Evolutionary conservation across 1,140 invertebrate genomes (phyloP).

Genomic region (Hypothenemus hampei): DNA sequence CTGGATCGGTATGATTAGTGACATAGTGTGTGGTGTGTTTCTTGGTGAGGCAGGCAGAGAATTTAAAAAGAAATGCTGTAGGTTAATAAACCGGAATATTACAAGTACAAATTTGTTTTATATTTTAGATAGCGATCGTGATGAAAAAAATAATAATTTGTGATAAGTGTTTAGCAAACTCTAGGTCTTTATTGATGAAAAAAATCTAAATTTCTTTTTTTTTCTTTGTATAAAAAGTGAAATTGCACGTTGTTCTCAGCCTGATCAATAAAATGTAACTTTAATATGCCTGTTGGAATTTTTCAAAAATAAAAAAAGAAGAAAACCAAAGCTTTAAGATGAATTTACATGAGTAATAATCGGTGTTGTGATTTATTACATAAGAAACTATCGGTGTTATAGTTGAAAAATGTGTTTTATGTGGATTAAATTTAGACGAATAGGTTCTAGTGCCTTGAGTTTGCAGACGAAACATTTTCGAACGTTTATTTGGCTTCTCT

Average conservation of each 20-base stretch:
- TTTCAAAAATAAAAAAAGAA: not conserved
- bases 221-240: constrained; percentile 14
- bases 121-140: constrained; percentile 25
- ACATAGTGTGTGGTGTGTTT: too few species aligned
- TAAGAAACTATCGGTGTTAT: constrained; percentile 6
- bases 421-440: not conserved
- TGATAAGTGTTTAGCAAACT: constrained; percentile 23
- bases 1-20: too few species aligned
- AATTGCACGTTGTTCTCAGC: constrained; percentile 8
- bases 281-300: not conserved
- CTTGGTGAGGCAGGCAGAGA: too few species aligned
- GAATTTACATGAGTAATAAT: constrained; percentile 5
- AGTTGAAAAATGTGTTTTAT: constrained; percentile 6
- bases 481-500: not conserved
- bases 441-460: constrained; percentile 8
- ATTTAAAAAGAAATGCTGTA: constrained; percentile 27
- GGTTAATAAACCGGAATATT: constrained; percentile 18
- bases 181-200: constrained; percentile 15
- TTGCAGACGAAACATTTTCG: constrained; percentile 1
- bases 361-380: constrained; percentile 6
- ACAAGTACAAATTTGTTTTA: constrained; percentile 32
- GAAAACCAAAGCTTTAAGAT: not conserved
- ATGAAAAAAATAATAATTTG: constrained; percentile 27
- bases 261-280: not conserved
- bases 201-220: constrained; percentile 23